Percentiles rank a stretch among this genome's conserved stretches.
Evolutionary conservation across 2,113 vertebrate genomes (phyloP).

Genomic region (Lutjanus erythropterus): DNA sequence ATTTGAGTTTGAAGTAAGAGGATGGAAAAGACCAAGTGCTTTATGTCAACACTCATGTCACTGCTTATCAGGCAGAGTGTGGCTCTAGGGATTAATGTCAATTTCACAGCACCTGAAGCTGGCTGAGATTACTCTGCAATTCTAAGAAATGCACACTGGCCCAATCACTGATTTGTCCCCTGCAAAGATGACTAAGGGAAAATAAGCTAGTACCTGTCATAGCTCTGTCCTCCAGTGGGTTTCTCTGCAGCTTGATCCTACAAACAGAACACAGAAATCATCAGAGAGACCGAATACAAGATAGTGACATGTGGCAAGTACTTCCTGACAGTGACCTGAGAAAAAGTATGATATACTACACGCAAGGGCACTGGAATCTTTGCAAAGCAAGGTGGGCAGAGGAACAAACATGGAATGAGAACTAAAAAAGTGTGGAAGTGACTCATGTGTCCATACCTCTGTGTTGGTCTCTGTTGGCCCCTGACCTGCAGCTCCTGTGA

Average conservation of each 20-base stretch:
- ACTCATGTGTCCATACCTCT: slow-evolving; percentile 71
- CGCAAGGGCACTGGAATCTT: neutral
- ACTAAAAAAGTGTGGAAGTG: neutral
- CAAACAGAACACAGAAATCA: slow-evolving; percentile 58
- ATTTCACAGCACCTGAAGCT: slow-evolving; percentile 5
- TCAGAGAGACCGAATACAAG: slow-evolving; percentile 8
- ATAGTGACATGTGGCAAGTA: neutral
- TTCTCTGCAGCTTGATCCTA: slow-evolving; percentile 88
- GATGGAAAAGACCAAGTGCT: neutral
- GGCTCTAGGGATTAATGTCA: neutral
- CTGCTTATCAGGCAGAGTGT: neutral
- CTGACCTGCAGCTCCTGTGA: slow-evolving; percentile 57
- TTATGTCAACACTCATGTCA: neutral
- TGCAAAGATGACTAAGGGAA: neutral
- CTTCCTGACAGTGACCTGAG: neutral
- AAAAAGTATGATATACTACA: neutral
- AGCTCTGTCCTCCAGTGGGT: slow-evolving; percentile 86
- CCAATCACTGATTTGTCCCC: neutral
- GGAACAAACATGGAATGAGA: neutral
- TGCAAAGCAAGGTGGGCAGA: slow-evolving; percentile 9
- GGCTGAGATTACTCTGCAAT: neutral
- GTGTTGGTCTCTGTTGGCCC: slow-evolving; percentile 64
- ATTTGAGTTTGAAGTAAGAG: neutral
- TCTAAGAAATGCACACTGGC: neutral
- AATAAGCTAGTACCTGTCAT: slow-evolving; percentile 89